A percentile compares a stretch with the other conserved stretches of the same genome.
phyloP scores from a whole-genome alignment of 35 echinoderm and acorn worm genomes.

The Eucidaris tribuloides region DNA sequence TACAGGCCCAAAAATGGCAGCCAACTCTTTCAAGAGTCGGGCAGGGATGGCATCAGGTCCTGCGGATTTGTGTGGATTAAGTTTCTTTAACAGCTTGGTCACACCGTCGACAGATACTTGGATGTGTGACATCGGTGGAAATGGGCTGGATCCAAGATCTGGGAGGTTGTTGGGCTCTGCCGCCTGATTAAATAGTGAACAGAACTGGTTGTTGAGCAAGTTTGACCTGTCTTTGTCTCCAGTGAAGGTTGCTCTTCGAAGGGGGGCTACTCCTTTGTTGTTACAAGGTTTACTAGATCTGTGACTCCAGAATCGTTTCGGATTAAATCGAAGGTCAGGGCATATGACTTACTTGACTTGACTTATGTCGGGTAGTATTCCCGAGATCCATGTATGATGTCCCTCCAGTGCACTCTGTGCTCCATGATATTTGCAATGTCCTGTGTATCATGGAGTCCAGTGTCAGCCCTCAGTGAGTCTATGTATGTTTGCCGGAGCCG shows the following conservation, averaged over 20 bases:
- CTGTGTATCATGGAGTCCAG: too few species aligned
- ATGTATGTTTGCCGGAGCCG: too few species aligned
- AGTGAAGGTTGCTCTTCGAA: constrained; percentile 6
- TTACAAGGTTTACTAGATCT: constrained; percentile 9
- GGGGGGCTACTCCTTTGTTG: constrained; percentile 14
- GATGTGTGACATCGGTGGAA: constrained; percentile 11
- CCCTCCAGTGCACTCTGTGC: too few species aligned
- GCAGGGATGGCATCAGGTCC: constrained; percentile 33
- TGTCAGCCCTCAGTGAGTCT: too few species aligned
- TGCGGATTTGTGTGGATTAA: constrained; percentile 41
- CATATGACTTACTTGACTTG: constrained; percentile 36
- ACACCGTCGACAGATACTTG: constrained; percentile 14
- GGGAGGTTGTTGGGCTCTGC: constrained; percentile 5
- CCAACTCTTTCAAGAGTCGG: constrained; percentile 22
- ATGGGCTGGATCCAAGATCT: not conserved
- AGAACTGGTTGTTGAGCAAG: constrained; percentile 35
- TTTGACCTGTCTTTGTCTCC: constrained; percentile 12
- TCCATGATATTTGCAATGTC: too few species aligned
- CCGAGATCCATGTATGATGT: too few species aligned
- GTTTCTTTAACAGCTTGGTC: constrained; percentile 22
- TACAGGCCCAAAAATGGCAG: not conserved
- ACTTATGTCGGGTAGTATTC: too few species aligned
- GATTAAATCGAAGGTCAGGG: constrained; percentile 30
- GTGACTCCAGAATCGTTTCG: constrained; percentile 31
- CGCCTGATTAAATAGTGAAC: constrained; percentile 11